A percentile compares a stretch with the other conserved stretches of the same genome.
Evolutionary conservation across 1,140 invertebrate genomes (phyloP).

Genomic region (Drosophila asahinai): DNA sequence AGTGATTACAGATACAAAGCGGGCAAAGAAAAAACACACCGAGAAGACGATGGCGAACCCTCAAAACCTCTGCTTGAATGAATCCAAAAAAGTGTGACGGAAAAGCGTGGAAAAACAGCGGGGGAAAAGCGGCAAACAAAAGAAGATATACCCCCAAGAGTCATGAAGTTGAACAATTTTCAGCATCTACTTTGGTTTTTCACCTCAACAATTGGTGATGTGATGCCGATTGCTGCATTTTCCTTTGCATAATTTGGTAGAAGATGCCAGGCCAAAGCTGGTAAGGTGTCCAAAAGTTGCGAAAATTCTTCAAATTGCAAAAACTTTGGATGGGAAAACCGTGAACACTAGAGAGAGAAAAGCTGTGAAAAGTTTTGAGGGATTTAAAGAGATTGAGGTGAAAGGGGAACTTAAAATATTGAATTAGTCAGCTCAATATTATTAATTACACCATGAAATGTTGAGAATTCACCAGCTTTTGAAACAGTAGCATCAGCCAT

Average conservation of each 20-base stretch:
- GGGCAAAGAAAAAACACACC: constrained; percentile 22
- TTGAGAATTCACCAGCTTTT: not conserved
- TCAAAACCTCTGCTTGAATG: constrained; percentile 50
- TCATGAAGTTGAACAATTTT: constrained; percentile 35
- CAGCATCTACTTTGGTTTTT: constrained; percentile 15
- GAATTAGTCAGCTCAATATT: not conserved
- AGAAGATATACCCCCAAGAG: constrained; percentile 26
- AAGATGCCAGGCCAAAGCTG: constrained; percentile 28
- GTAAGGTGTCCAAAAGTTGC: constrained; percentile 53
- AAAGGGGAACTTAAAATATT: not conserved
- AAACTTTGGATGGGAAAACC: not conserved
- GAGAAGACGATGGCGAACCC: constrained; percentile 33
- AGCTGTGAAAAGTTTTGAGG: not conserved
- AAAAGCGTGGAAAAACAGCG: constrained; percentile 61
- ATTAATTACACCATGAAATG: not conserved
- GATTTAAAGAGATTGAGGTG: not conserved
- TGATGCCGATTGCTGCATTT: constrained; percentile 61
- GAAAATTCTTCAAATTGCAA: constrained; percentile 33
- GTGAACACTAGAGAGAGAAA: not conserved
- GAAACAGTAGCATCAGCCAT: not conserved
- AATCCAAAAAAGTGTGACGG: constrained; percentile 63
- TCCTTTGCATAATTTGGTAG: constrained; percentile 62
- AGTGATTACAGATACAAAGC: constrained; percentile 72
- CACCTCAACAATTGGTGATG: constrained; percentile 4
- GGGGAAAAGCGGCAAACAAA: constrained; percentile 27